Evolutionary conservation across 2,888 invertebrate genomes (phyloP), one percentile per base, ranked within the genome.

Genomic region (Cryptophagus acutangulus): DNA sequence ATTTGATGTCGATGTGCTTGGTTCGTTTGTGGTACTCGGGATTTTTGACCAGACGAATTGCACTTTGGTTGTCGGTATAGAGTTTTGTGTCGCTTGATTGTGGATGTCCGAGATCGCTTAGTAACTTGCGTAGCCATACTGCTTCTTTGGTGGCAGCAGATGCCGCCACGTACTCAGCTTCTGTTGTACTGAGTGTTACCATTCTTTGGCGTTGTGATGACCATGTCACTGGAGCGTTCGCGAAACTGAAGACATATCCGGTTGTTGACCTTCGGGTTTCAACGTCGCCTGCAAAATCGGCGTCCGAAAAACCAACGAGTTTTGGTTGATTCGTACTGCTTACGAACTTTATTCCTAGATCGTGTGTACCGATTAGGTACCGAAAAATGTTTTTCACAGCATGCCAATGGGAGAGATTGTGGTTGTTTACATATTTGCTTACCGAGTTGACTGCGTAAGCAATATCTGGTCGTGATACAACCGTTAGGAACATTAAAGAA

Each of bases 151-250:
- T 41, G 5, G 52, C 54, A 4, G 49, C 45, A n/a, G 53, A 40
- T 14, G 58, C 48, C 6, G 59, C 52, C 15, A 61, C 51, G 36
- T 59, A 61, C 41, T 63, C 60, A 0, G 62, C 52, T 37, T 62
- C 59, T 1, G 56, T 58, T 0, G 57, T 59, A 2, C 58, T 60
- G n/a, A 59, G 31, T 0, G 55, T 50, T 6, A 62, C 56, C 34
- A 45, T 42, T 17, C 24, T 18, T 42, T 55, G 55, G 45, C 45
- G 48, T 47, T 52, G 46, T 40, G 54, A 54, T 20, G 42, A 43
- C 63, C 64, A 62, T 15, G 50, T 46, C 10, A 62, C 47, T 33
- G 52, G 40, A 20, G 53, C 56, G 33, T 52, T 51, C 44, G 45
- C 41, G 13, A 49, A 33, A 6, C 38, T 50, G 34, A 55, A 58